Percentiles rank a stretch among this genome's conserved stretches.
Conservation (phyloP, 2,797 vertebrate genomes). For the Xenentodon cancila region DNA sequence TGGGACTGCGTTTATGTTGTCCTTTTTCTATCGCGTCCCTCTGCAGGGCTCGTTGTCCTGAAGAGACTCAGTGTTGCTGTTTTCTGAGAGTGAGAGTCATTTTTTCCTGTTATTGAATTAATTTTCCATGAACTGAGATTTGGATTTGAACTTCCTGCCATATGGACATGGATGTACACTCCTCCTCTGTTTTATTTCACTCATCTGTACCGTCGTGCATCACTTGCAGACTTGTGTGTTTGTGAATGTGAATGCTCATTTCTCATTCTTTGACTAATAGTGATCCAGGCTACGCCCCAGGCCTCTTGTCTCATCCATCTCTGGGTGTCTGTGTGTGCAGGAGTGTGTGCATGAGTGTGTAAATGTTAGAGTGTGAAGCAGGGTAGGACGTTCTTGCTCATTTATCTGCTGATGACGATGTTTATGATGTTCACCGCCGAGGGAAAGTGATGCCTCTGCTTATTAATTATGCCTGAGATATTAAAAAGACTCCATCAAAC, state of each 20-base stretch:
- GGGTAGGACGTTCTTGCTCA: slow-evolving; percentile 58
- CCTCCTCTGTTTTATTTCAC: slow-evolving; percentile 49
- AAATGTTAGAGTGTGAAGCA: background rate
- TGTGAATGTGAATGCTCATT: slow-evolving; percentile 25
- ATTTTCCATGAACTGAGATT: slow-evolving; percentile 59
- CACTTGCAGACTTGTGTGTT: slow-evolving; percentile 40
- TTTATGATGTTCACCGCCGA: slow-evolving; percentile 69
- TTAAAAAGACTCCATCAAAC: slow-evolving; percentile 82
- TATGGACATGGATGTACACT: slow-evolving; percentile 53
- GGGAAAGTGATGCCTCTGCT: slow-evolving; percentile 63
- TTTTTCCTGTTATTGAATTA: slow-evolving; percentile 46
- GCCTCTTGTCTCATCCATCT: slow-evolving; percentile 49
- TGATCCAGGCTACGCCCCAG: slow-evolving; percentile 47
- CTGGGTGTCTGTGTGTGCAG: slow-evolving; percentile 12
- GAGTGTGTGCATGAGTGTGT: slow-evolving; percentile 4
- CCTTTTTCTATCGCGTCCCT: slow-evolving; percentile 28
- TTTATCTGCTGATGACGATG: slow-evolving; percentile 71
- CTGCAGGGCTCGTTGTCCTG: slow-evolving; percentile 6
- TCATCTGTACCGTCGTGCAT: slow-evolving; percentile 39
- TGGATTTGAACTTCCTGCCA: slow-evolving; percentile 49
- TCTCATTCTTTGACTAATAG: slow-evolving; percentile 59
- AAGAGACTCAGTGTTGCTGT: slow-evolving; percentile 29
- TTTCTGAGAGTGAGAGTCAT: slow-evolving; percentile 13
- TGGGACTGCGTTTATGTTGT: slow-evolving; percentile 40
- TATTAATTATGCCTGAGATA: slow-evolving; percentile 86